These are phyloP conservation scores for Bufo bufo DNA, from an alignment of 2,113 vertebrate genomes.

Conservation along the genomic window DNA sequence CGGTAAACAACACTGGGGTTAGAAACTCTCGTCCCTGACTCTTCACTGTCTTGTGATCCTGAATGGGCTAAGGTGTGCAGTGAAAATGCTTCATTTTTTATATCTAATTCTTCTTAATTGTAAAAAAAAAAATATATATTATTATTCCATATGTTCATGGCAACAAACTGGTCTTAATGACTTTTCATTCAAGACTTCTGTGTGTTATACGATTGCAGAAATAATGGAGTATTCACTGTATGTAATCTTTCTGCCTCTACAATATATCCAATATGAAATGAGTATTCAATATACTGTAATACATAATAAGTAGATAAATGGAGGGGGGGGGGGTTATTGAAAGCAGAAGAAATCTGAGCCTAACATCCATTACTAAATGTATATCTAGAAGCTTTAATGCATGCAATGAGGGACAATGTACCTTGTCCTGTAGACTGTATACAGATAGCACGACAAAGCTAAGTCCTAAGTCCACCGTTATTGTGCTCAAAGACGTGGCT, in stretches of 20 bases:
- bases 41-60: background rate
- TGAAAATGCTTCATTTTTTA: constrained; percentile 33
- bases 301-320: background rate
- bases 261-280: background rate
- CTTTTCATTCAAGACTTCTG: background rate
- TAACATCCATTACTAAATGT: too few species aligned
- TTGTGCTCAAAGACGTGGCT: too few species aligned
- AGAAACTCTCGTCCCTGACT: background rate
- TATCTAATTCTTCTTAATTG: constrained; percentile 40
- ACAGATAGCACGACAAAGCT: too few species aligned
- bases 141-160: constrained; percentile 19
- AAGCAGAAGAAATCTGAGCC: too few species aligned
- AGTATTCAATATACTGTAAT: background rate
- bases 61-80: constrained; percentile 22
- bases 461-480: too few species aligned
- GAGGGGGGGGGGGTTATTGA: too few species aligned
- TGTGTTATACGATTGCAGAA: background rate
- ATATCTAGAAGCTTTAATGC: background rate
- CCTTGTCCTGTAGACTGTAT: too few species aligned
- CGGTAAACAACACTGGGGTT: background rate
- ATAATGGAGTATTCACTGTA: background rate
- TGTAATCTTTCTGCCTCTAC: background rate
- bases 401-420: too few species aligned
- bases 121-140: background rate
- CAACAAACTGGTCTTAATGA: background rate